phyloP scores from a whole-genome alignment of 2,888 invertebrate species.

The Andrena marginata region DNA sequence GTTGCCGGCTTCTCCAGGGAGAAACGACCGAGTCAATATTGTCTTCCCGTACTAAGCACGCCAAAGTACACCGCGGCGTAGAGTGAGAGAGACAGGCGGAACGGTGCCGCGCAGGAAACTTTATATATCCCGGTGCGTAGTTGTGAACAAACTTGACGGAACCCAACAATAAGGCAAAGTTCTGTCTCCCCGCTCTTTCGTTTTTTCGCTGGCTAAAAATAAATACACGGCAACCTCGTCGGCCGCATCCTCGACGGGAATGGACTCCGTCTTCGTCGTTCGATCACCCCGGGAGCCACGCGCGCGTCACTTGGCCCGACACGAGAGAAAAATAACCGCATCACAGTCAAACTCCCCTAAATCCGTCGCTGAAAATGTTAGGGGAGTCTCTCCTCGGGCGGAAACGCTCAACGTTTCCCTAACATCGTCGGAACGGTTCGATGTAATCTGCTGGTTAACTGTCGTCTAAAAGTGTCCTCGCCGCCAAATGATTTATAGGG shows the following conservation, averaged over 20 bases:
- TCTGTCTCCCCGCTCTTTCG: conserved; percentile 53
- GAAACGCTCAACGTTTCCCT: neutral
- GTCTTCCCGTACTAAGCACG: conserved; percentile 66
- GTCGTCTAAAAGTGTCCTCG: neutral
- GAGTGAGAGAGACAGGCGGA: neutral
- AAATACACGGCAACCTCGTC: conserved; percentile 35
- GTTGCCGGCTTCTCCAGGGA: conserved; percentile 55
- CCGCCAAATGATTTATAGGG: no score
- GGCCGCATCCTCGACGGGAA: neutral
- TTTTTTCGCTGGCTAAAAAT: conserved; percentile 48
- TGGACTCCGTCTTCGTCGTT: neutral
- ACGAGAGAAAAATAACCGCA: conserved; percentile 3
- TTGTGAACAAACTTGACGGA: conserved; percentile 58
- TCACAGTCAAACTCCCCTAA: neutral
- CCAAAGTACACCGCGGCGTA: conserved; percentile 47
- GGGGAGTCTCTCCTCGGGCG: neutral
- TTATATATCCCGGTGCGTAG: conserved; percentile 66
- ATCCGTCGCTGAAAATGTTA: conserved; percentile 11
- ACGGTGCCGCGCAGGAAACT: conserved; percentile 53
- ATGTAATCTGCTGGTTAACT: neutral
- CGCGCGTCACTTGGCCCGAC: neutral
- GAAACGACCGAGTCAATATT: conserved; percentile 70
- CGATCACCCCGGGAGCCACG: neutral
- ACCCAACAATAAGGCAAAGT: conserved; percentile 59
- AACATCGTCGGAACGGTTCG: neutral